phyloP scores from a whole-genome alignment of 92 coral and sea anemone species.

The Ricordea florida region DNA sequence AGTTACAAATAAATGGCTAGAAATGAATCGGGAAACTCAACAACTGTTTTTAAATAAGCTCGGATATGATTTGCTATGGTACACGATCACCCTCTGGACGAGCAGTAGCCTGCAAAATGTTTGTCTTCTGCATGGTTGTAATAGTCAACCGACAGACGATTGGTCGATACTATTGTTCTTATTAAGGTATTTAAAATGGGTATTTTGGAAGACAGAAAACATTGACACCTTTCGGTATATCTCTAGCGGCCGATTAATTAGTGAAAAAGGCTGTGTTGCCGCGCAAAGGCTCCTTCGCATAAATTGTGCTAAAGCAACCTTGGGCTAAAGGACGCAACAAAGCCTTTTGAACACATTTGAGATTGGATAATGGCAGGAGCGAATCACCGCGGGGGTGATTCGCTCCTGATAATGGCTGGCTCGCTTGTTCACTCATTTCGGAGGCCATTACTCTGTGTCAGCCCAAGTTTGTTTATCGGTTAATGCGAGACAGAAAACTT shows the following conservation, averaged over 20 bases:
- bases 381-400: too few relatives aligned
- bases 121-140: slow-evolving; percentile 1
- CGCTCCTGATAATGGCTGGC: too few relatives aligned
- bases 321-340: too few relatives aligned
- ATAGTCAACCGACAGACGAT: slow-evolving; percentile 14
- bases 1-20: background rate
- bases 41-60: background rate
- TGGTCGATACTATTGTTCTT: slow-evolving; percentile 47
- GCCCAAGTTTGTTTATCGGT: too few relatives aligned
- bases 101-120: slow-evolving; percentile 9
- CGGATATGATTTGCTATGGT: slow-evolving; percentile 18
- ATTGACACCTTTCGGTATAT: slow-evolving; percentile 29
- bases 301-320: too few relatives aligned
- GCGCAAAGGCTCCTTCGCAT: too few relatives aligned
- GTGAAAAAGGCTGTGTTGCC: too few relatives aligned
- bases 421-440: too few relatives aligned
- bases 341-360: too few relatives aligned
- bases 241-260: slow-evolving; percentile 9
- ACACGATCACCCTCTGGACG: background rate
- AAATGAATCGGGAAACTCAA: background rate
- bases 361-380: too few relatives aligned
- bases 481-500: too few relatives aligned
- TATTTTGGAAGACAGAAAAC: slow-evolving; percentile 46
- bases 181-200: slow-evolving; percentile 18
- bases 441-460: too few relatives aligned